Conservation (phyloP, 2,797 vertebrate genomes). For the Tamandua tetradactyla region DNA sequence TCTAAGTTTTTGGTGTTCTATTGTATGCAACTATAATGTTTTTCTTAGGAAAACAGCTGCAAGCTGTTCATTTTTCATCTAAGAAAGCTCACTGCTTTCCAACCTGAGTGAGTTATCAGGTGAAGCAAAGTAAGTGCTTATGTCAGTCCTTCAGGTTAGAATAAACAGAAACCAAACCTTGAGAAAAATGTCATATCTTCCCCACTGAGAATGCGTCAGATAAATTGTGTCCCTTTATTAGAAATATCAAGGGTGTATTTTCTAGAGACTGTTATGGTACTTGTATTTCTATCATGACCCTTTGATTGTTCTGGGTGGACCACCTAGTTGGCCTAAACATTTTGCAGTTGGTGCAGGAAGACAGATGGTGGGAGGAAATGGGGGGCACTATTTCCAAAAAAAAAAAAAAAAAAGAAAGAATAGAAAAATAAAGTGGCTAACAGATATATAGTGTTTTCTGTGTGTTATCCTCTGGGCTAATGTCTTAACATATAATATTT, state of each 20-base stretch:
- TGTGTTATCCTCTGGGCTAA: background rate
- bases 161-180: too few relatives aligned
- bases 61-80: too few relatives aligned
- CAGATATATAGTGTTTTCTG: background rate
- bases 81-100: too few relatives aligned
- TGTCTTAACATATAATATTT: background rate
- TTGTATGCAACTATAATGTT: too few relatives aligned
- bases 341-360: background rate
- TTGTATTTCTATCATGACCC: background rate
- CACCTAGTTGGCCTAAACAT: background rate
- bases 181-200: background rate
- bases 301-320: background rate
- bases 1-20: too few relatives aligned
- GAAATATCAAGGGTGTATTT: background rate
- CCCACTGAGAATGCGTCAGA: background rate
- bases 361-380: background rate
- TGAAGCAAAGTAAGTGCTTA: too few relatives aligned
- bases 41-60: too few relatives aligned
- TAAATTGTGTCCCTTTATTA: background rate
- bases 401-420: too few relatives aligned
- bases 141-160: too few relatives aligned
- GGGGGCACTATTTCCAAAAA: background rate
- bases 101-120: too few relatives aligned
- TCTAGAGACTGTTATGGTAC: background rate
- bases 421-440: background rate